These are phyloP conservation scores for Hydropotes inermis DNA, from an alignment of 2,113 vertebrate species.

Conservation along the genomic window DNA sequence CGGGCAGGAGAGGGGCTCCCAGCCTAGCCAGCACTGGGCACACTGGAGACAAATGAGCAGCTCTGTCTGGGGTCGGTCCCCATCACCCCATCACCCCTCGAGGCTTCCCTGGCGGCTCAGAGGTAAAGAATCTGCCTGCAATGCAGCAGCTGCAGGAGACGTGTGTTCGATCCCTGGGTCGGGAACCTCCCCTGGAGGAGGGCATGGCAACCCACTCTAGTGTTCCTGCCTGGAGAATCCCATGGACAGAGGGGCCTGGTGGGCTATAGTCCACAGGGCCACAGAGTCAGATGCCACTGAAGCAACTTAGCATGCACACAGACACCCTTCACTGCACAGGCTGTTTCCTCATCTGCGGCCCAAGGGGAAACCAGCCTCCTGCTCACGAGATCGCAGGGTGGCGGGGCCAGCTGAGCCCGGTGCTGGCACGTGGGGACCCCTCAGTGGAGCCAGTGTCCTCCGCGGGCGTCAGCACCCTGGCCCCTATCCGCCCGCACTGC, in stretches of 20 bases:
- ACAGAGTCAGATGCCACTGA: neutral
- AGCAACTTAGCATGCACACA: neutral
- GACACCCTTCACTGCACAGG: neutral
- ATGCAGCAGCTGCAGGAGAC: neutral
- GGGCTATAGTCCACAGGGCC: neutral
- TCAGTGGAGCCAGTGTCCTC: accelerated
- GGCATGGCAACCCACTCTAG: neutral
- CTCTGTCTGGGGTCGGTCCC: neutral
- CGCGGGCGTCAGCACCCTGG: accelerated
- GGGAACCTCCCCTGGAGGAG: neutral
- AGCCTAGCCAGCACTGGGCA: neutral
- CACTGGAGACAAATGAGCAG: accelerated
- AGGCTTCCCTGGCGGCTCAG: neutral
- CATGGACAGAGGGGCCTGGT: neutral
- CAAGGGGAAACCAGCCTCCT: accelerated
- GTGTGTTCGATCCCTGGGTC: neutral
- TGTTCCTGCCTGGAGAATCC: neutral
- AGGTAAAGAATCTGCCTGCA: neutral
- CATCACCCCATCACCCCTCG: neutral
- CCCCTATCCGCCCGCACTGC: accelerated
- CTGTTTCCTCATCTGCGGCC: neutral
- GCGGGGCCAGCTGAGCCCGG: accelerated
- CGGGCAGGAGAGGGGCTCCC: accelerated
- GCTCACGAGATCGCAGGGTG: accelerated
- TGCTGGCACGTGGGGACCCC: accelerated